A percentile compares a stretch with the other conserved stretches of the same genome.
phyloP scores from a whole-genome alignment of 1,140 invertebrate species.

The Metopolophium dirhodum region DNA sequence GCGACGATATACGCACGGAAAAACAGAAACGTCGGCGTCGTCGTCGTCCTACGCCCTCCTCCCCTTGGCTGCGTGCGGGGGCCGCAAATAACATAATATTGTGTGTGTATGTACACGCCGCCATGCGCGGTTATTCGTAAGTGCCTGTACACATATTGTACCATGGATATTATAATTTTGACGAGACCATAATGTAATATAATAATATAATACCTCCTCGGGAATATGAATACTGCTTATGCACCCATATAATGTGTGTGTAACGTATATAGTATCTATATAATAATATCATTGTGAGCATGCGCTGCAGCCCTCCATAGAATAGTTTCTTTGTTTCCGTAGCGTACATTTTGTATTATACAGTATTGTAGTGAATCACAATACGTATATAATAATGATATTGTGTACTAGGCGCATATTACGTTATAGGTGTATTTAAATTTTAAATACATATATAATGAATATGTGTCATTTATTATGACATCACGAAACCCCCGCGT shows the following conservation, averaged over 20 bases:
- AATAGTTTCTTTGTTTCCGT: neutral
- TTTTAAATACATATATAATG: neutral
- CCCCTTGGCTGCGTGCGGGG: neutral
- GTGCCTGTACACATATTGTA: neutral
- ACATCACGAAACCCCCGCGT: too few species aligned
- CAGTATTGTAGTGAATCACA: neutral
- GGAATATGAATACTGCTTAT: neutral
- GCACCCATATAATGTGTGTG: neutral
- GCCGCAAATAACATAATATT: neutral
- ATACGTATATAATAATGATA: neutral
- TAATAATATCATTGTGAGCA: neutral
- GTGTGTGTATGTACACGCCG: too few species aligned
- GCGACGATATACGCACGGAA: neutral
- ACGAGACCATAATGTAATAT: neutral
- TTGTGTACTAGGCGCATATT: neutral
- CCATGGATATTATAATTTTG: neutral
- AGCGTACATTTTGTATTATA: too few species aligned
- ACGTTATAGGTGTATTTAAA: neutral
- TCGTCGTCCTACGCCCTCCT: conserved; percentile 1
- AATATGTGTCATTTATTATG: too few species aligned
- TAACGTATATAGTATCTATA: too few species aligned
- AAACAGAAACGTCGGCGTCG: neutral
- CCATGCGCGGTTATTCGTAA: neutral
- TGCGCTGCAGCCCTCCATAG: neutral
- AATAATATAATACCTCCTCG: too few species aligned